Evolutionary conservation across 2,888 invertebrate genomes (phyloP).

Genomic region (Deilephila elpenor): DNA sequence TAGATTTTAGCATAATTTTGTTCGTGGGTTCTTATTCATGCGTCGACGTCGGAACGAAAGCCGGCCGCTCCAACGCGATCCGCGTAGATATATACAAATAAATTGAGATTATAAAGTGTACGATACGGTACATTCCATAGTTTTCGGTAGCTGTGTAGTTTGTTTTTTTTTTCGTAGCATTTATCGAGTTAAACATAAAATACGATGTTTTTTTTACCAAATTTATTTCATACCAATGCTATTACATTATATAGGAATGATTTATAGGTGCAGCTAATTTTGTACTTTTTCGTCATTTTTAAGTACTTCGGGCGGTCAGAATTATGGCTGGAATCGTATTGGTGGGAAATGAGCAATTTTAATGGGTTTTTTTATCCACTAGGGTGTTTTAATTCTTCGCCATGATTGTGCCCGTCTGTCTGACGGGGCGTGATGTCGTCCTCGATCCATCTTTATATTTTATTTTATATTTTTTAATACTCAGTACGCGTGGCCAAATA

Average conservation of each 20-base stretch:
- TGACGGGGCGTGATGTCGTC: background rate
- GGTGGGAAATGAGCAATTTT: background rate
- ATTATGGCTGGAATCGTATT: background rate
- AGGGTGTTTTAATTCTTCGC: background rate
- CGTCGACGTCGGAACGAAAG: background rate
- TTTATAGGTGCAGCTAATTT: slow-evolving; percentile 51
- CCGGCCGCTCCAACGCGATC: background rate
- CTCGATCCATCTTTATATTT: slow-evolving; percentile 16
- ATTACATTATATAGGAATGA: slow-evolving; percentile 68
- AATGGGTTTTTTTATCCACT: background rate
- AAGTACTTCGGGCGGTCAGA: slow-evolving; percentile 32
- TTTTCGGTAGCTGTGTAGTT: slow-evolving; percentile 72
- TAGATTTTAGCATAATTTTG: background rate
- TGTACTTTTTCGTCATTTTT: slow-evolving; percentile 30
- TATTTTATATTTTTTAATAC: slow-evolving; percentile 39
- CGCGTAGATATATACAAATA: slow-evolving; percentile 40
- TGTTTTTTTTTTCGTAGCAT: slow-evolving; percentile 56
- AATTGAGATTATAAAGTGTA: slow-evolving; percentile 73
- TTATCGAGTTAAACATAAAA: slow-evolving; percentile 51
- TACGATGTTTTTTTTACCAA: slow-evolving; percentile 72
- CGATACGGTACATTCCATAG: slow-evolving; percentile 65
- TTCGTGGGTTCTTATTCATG: background rate
- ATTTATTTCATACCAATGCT: slow-evolving; percentile 82
- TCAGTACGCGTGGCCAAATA: slow-evolving; percentile 62
- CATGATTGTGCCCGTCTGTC: slow-evolving; percentile 5